Conservation (phyloP, 2,113 vertebrate genomes). For the Sterrhoptilus dennistouni region DNA sequence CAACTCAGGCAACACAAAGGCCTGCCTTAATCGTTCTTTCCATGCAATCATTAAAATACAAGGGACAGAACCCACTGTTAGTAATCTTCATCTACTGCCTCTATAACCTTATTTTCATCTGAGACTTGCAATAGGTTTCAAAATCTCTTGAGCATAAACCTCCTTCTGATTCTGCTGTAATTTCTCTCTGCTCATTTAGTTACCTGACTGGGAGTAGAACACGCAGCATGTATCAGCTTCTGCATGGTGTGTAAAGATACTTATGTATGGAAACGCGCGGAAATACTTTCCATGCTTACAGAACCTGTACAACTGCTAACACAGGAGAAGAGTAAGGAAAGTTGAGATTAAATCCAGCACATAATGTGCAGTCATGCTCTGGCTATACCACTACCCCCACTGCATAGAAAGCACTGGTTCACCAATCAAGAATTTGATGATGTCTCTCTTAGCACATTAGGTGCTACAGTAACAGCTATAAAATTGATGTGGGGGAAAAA, state of each 20-base stretch:
- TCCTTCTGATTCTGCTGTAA: not conserved
- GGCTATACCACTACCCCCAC: not conserved
- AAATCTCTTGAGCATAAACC: not conserved
- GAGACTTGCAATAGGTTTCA: not conserved
- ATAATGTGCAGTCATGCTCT: not conserved
- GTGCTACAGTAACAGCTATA: not conserved
- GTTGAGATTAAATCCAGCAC: not conserved
- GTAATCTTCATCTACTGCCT: not conserved
- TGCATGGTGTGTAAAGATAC: not conserved
- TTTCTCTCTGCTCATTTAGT: not conserved
- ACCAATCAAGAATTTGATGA: not conserved
- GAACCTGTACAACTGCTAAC: not conserved
- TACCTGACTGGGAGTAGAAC: not conserved
- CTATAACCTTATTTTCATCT: not conserved
- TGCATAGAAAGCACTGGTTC: not conserved
- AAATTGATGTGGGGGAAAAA: fast-evolving
- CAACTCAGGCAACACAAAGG: not conserved
- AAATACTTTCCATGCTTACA: not conserved
- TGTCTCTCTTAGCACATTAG: not conserved
- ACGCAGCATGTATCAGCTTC: not conserved
- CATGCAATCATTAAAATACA: not conserved
- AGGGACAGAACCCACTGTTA: not conserved
- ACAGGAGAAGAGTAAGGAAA: not conserved
- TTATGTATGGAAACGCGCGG: not conserved
- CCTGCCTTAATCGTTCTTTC: not conserved